These are phyloP conservation scores for Auanema sp. DNA, from an alignment of 2,888 invertebrate species.

Conservation along the genomic window DNA sequence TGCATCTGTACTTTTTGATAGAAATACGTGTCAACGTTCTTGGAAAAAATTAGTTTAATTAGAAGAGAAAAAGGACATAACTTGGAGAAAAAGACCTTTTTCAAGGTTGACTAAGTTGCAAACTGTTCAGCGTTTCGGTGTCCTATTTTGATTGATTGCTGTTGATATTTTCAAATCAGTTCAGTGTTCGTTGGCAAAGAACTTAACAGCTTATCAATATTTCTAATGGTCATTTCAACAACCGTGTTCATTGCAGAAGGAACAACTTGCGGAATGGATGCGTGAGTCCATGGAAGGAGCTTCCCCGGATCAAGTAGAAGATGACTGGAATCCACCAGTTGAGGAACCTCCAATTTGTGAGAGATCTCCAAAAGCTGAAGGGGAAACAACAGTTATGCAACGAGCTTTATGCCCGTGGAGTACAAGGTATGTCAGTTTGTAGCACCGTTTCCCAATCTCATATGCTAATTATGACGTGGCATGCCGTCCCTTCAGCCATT, in stretches of 20 bases:
- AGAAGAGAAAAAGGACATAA: too few species aligned
- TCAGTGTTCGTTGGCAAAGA: too few species aligned
- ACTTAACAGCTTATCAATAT: too few species aligned
- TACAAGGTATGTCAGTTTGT: slow-evolving; percentile 24
- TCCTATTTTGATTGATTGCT: too few species aligned
- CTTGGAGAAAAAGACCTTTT: too few species aligned
- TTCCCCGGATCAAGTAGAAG: slow-evolving; percentile 29
- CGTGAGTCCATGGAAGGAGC: slow-evolving; percentile 30
- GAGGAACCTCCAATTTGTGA: slow-evolving; percentile 33
- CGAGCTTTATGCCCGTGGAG: slow-evolving; percentile 58
- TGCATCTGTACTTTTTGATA: too few species aligned
- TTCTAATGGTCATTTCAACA: too few species aligned
- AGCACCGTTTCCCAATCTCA: background rate
- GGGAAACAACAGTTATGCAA: slow-evolving; percentile 48
- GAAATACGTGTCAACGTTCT: too few species aligned
- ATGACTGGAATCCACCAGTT: slow-evolving; percentile 30
- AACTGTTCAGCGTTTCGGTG: too few species aligned
- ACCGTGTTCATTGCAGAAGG: slow-evolving; percentile 30
- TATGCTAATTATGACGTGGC: background rate
- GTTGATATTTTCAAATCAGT: too few species aligned
- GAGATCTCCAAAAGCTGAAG: slow-evolving; percentile 29
- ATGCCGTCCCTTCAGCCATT: slow-evolving; percentile 68
- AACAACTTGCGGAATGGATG: slow-evolving; percentile 46
- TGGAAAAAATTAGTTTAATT: too few species aligned
- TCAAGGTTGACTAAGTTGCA: too few species aligned